A percentile compares a stretch with the other conserved stretches of the same genome.
These are phyloP conservation scores for Mungos mungo DNA, from an alignment of 2,113 vertebrate species.

Conservation along the genomic window DNA sequence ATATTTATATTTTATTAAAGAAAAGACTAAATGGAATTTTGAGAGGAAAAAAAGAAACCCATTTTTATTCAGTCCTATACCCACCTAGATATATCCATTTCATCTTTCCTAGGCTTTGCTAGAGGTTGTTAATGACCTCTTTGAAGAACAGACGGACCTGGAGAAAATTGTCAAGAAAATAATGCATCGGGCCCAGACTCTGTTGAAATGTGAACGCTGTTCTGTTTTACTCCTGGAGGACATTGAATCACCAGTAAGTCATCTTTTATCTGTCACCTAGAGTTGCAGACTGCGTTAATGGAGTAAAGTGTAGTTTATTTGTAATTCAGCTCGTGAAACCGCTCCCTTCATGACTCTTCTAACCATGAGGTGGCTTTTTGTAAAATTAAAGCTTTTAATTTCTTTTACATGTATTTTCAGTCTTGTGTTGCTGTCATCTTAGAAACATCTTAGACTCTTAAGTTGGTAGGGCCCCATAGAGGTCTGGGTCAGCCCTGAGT, in stretches of 20 bases:
- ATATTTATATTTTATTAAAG: constrained; percentile 11
- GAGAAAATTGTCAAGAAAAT: constrained; percentile 99
- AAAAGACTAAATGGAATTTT: constrained; percentile 2
- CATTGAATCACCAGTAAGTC: constrained; percentile 96
- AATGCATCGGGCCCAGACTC: constrained; percentile 98
- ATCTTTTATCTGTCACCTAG: neutral
- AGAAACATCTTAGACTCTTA: neutral
- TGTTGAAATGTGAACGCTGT: constrained; percentile 97
- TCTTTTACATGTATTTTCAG: neutral
- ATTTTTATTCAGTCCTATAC: constrained; percentile 48
- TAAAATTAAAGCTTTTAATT: neutral
- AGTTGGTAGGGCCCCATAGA: neutral
- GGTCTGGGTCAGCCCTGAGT: neutral
- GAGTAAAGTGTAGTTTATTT: neutral
- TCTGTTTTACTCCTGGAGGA: constrained; percentile 98
- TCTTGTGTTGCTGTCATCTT: neutral
- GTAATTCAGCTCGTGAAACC: neutral
- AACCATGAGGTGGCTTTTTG: neutral
- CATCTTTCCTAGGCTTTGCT: constrained; percentile 90
- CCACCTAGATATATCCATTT: constrained; percentile 58
- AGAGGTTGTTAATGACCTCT: constrained; percentile 99
- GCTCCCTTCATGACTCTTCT: neutral
- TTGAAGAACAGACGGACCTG: constrained; percentile 99
- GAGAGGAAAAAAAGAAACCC: neutral
- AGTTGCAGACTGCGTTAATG: neutral